phyloP scores from a whole-genome alignment of 2,888 invertebrate species.

The Agrotis clavis region DNA sequence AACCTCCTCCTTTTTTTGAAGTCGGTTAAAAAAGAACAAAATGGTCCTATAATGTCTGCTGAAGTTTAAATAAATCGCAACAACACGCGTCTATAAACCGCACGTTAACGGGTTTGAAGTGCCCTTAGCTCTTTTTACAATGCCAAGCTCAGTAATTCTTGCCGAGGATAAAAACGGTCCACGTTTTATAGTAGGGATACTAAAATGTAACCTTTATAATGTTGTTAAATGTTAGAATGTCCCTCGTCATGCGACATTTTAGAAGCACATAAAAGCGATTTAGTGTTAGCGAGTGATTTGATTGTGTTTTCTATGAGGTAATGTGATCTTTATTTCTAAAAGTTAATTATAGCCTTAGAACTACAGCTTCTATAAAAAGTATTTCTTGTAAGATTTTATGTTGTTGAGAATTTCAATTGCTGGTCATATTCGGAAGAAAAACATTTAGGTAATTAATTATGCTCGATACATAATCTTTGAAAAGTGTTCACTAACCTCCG shows the following conservation, averaged over 20 bases:
- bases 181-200: slow-evolving; percentile 26
- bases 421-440: too few relatives aligned
- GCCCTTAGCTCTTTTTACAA: slow-evolving; percentile 27
- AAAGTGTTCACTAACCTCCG: too few relatives aligned
- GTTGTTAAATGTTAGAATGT: slow-evolving; percentile 41
- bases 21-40: too few relatives aligned
- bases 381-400: not conserved
- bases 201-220: slow-evolving; percentile 44
- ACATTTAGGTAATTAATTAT: too few relatives aligned
- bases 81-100: slow-evolving; percentile 12
- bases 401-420: too few relatives aligned
- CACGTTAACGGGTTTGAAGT: not conserved
- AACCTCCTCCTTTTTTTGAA: too few relatives aligned
- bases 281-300: slow-evolving; percentile 11
- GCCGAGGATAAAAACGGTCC: slow-evolving; percentile 31
- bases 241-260: slow-evolving; percentile 38
- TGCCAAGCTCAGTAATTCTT: slow-evolving; percentile 29
- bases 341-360: too few relatives aligned
- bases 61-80: not conserved
- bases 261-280: slow-evolving; percentile 25
- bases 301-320: slow-evolving; percentile 4
- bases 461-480: too few relatives aligned
- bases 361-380: not conserved
- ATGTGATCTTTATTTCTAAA: slow-evolving; percentile 15
- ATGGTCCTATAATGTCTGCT: not conserved